phyloP scores from a whole-genome alignment of 2,888 invertebrate species.

The Drosophila formosana region DNA sequence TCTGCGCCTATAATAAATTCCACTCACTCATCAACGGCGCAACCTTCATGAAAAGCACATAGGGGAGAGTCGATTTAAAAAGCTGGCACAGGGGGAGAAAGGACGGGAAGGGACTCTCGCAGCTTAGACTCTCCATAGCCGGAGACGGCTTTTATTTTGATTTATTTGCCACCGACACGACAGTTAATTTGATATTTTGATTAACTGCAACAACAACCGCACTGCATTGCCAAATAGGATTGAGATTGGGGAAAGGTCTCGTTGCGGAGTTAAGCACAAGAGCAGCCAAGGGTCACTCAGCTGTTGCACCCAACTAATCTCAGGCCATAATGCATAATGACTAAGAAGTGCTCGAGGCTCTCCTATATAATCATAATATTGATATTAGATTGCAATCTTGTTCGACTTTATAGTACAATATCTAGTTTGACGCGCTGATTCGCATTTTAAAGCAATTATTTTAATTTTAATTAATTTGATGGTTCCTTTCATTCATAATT shows the following conservation, averaged over 20 bases:
- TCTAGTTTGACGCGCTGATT: no score
- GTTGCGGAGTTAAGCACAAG: conserved; percentile 12
- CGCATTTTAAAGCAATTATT: no score
- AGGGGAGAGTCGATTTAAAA: conserved; percentile 43
- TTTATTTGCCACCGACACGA: conserved; percentile 85
- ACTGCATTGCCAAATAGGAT: conserved; percentile 24
- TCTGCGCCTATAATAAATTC: conserved; percentile 73
- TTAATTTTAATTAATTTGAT: no score
- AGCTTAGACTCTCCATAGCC: conserved; percentile 34
- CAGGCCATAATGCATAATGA: conserved; percentile 7
- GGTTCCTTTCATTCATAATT: no score
- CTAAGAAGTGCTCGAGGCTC: conserved; percentile 5
- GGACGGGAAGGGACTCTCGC: background rate
- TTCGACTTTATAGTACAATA: no score
- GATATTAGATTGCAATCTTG: no score
- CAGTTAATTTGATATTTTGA: conserved; percentile 86
- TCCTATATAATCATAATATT: background rate
- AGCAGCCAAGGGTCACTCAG: conserved; percentile 30
- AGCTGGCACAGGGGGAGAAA: background rate
- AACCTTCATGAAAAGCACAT: conserved; percentile 69
- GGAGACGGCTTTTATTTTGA: conserved; percentile 75
- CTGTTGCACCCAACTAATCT: conserved; percentile 20
- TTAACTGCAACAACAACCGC: conserved; percentile 82
- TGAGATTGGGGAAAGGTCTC: conserved; percentile 16
- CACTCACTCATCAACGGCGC: conserved; percentile 66